These are phyloP conservation scores for Calyptomena viridis DNA, from an alignment of 2,113 vertebrate genomes.

Conservation along the genomic window DNA sequence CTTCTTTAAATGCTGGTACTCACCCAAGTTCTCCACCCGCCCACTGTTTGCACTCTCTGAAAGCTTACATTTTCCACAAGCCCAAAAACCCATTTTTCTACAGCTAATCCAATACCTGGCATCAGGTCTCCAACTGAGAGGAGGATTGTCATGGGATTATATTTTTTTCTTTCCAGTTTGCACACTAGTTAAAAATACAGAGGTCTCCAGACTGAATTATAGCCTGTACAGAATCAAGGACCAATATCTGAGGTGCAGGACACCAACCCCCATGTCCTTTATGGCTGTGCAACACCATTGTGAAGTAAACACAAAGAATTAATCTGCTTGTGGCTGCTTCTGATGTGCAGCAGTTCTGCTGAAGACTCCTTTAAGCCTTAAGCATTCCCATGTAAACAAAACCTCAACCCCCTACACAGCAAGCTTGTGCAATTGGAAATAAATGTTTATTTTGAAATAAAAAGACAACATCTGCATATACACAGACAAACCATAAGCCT, in stretches of 20 bases:
- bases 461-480: not conserved
- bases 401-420: not conserved
- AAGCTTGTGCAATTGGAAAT: not conserved
- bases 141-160: not conserved
- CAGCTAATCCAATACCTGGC: not conserved
- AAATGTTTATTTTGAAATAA: constrained; percentile 37
- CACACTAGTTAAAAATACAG: not conserved
- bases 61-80: not conserved
- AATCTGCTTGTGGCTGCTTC: not conserved
- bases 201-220: not conserved
- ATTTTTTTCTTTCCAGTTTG: not conserved
- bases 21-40: not conserved
- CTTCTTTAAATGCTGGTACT: not conserved
- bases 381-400: constrained; percentile 19
- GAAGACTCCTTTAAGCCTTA: not conserved
- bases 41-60: fast-evolving
- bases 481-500: not conserved
- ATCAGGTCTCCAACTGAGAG: not conserved
- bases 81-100: not conserved
- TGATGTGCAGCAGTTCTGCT: not conserved
- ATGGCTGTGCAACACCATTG: not conserved
- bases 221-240: not conserved
- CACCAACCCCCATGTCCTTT: not conserved
- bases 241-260: not conserved
- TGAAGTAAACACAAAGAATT: not conserved